These are phyloP conservation scores for Tenthredo notha DNA, from an alignment of 2,888 invertebrate species.

Conservation along the genomic window DNA sequence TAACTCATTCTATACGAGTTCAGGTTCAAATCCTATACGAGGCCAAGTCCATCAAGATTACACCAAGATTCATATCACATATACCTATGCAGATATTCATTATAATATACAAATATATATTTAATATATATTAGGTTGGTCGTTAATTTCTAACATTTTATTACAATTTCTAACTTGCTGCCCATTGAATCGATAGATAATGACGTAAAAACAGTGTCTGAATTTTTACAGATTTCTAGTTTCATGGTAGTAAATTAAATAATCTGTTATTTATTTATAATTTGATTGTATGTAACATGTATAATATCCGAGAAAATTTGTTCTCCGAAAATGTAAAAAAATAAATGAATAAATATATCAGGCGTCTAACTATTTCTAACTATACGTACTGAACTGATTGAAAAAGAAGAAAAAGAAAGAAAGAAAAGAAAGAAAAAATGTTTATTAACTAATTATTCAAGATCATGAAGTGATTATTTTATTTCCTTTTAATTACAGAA, in stretches of 20 bases:
- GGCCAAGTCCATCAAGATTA: conserved; percentile 26
- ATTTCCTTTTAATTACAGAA: conserved; percentile 70
- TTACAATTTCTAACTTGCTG: too few relatives aligned
- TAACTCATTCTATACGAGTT: conserved; percentile 29
- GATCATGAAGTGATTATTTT: conserved; percentile 66
- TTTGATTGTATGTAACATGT: too few relatives aligned
- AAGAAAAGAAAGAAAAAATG: too few relatives aligned
- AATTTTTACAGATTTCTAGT: too few relatives aligned
- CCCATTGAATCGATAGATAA: too few relatives aligned
- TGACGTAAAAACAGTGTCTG: too few relatives aligned
- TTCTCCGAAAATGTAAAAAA: too few relatives aligned
- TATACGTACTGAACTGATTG: neutral
- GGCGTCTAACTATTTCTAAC: neutral
- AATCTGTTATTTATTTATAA: too few relatives aligned
- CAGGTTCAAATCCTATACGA: conserved; percentile 36
- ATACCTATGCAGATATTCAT: neutral
- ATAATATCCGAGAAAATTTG: too few relatives aligned
- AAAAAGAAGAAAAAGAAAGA: too few relatives aligned
- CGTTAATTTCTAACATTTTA: too few relatives aligned
- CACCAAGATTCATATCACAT: neutral
- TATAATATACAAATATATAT: neutral
- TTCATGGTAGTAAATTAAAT: too few relatives aligned
- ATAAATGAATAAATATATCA: neutral
- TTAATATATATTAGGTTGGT: neutral
- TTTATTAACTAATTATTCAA: conserved; percentile 61